Evolutionary conservation across 1,140 invertebrate species (phyloP), one percentile per base, ranked within the genome.

Genomic region (Drosophila sp.): DNA sequence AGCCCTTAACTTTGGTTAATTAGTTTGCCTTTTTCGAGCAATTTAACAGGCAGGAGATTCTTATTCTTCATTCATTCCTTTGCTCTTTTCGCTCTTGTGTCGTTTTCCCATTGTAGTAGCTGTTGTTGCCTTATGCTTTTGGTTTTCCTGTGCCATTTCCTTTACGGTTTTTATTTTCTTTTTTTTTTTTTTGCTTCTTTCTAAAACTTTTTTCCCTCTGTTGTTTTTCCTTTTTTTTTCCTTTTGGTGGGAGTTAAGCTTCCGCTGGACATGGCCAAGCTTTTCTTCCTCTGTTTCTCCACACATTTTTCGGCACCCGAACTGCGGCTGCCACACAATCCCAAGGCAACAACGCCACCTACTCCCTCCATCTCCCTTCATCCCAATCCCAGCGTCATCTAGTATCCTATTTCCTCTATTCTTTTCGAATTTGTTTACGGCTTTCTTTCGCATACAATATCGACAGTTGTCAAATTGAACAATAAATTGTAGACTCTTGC

Each of bases 401-500:
- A 4, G 44, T 8, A 47, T 25, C 11, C 32, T 11, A 54, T 47
- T 38, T 54, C 8, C 25, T 5, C 32, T 41, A 38, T 33, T 33
- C 44, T 50, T 56, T 72, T 60, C 25, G 72, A 86, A 82, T 86
- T 86, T 86, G 82, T 70, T 82, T 87, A 82, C 80, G 65, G 62
- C 65, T 58, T 73, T 58, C 56, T 56, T 67, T 55, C 58, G 66
- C 70, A 38, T 73, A 64, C 79, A 70, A 73, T 68, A 86, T 70
- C 68, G 80, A 73, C 70, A 77, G 64, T 87, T 83, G 83, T 79
- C 70, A 87, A 83, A 77, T 83, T 44, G 69, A 65, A 83, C 76
- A 83, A 89, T 87, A 83, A 89, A 83, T 87, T 83, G 64, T 74
- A 55, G 61, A 67, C 81, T 17, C 17, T 74, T 78, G 56, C 76